Evolutionary conservation across 1,140 invertebrate species (phyloP).

Genomic region (Tachypleus tridentatus): DNA sequence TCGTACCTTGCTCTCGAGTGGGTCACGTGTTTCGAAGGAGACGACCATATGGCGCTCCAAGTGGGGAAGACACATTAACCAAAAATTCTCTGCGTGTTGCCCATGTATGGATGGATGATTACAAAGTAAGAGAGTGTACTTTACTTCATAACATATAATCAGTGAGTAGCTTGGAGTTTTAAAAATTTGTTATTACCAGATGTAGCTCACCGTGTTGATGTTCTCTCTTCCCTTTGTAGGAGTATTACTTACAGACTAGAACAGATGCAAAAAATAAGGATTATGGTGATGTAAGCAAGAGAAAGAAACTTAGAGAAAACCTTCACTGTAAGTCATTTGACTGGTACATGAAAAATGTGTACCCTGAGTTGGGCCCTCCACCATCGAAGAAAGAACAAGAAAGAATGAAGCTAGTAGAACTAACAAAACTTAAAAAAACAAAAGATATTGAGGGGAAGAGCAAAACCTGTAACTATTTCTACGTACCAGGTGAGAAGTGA

Average conservation of each 20-base stretch:
- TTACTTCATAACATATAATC: background rate
- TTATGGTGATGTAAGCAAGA: conserved; percentile 65
- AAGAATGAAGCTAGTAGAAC: too few relatives aligned
- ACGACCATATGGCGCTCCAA: conserved; percentile 61
- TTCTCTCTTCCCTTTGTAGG: conserved; percentile 35
- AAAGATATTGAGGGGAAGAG: too few relatives aligned
- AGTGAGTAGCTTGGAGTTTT: background rate
- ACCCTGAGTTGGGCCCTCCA: conserved; percentile 55
- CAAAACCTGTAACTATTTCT: too few relatives aligned
- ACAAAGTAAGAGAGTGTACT: conserved; percentile 46
- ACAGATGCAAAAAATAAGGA: conserved; percentile 48
- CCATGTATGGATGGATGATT: conserved; percentile 96
- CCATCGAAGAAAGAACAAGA: conserved; percentile 3
- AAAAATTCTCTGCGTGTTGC: conserved; percentile 69
- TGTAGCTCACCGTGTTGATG: background rate
- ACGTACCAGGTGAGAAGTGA: too few relatives aligned
- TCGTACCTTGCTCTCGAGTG: conserved; percentile 93
- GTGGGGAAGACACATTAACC: conserved; percentile 82
- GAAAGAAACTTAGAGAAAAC: conserved; percentile 51
- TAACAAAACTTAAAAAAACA: too few relatives aligned
- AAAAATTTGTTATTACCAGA: too few relatives aligned
- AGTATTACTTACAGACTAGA: conserved; percentile 60
- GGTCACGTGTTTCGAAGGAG: conserved; percentile 95
- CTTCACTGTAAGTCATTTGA: conserved; percentile 75
- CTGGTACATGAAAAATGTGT: conserved; percentile 89